Base-by-base conservation (phyloP, 2,113 vertebrate species). In the Madoqua kirkii region DNA sequence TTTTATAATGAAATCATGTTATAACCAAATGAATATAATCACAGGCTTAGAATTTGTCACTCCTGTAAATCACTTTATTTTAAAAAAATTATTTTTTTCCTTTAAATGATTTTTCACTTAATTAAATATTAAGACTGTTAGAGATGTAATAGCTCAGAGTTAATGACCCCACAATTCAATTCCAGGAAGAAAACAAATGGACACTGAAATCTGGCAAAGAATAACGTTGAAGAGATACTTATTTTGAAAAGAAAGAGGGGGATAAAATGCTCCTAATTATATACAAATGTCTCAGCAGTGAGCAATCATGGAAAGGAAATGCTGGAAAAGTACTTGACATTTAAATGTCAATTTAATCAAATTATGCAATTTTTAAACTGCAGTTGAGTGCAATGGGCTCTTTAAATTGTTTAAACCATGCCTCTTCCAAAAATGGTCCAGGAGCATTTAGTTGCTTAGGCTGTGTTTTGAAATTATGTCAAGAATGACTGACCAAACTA, bases 341-440 rank as follows among this genome's bases (percentile, higher is more conserved):
- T 98, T 98, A 98, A 98, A 98, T 98, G 33, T 95, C 15, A 96
- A 23, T 76, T 60, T 97, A 98, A 96, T 97, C 96, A 98, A 27
- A 96, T 96, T 97, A 95, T 74, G 93, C 29, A 82, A 87, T 96
- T 97, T 96, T 97, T 95, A 95, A 97, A 71, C 81, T 90, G 79
- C 78, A 33, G 85, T 81, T 94, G 55, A 95, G 64, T 92, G 15
- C 96, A 97, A 95, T 89, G 85, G 93, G 87, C n/a, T 97, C 55
- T 98, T 96, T 96, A 87, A 96, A 95, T 96, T 92, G 62, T 94
- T 96, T 95, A 64, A 98, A 21, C 15, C 9, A 21, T 76, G 7
- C 2, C 79, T 98, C 88, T 81, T 97, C 78, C 94, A 98, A 93
- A 97, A 98, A 64, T 87, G n/a, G 6, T 36, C 74, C 90, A 93